Conservation (phyloP, 2,888 invertebrate species). For the Patella ulyssiponensis region DNA sequence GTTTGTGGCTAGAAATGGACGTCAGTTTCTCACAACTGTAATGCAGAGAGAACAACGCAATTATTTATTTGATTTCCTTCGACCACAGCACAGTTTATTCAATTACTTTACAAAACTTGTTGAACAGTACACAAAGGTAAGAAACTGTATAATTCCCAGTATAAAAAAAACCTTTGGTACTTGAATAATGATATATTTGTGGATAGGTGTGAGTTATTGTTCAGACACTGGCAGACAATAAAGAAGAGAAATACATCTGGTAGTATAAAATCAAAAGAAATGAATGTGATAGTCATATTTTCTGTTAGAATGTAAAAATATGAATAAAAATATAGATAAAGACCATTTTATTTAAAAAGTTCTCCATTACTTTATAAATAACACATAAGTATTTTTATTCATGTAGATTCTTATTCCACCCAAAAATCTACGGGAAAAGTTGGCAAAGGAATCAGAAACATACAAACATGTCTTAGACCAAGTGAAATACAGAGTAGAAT, state of each 20-base stretch:
- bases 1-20: slow-evolving; percentile 98
- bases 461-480: slow-evolving; percentile 81
- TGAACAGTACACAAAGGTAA: slow-evolving; percentile 96
- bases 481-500: slow-evolving; percentile 94
- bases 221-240: too few relatives aligned
- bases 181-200: too few relatives aligned
- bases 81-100: slow-evolving; percentile 98
- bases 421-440: slow-evolving; percentile 86
- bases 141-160: background rate
- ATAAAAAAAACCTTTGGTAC: too few relatives aligned
- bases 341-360: background rate
- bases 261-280: too few relatives aligned
- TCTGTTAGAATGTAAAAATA: background rate
- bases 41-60: slow-evolving; percentile 99
- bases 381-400: background rate
- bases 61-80: slow-evolving; percentile 97
- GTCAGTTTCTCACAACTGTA: slow-evolving; percentile 96
- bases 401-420: slow-evolving; percentile 87
- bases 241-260: too few relatives aligned
- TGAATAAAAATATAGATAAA: background rate
- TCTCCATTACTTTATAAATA: background rate
- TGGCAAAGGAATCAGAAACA: slow-evolving; percentile 82
- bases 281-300: background rate
- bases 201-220: too few relatives aligned
- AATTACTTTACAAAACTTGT: slow-evolving; percentile 97